These are phyloP conservation scores for Palythoa caribaeorum DNA, from an alignment of 92 coral and sea anemone genomes.

Conservation along the genomic window DNA sequence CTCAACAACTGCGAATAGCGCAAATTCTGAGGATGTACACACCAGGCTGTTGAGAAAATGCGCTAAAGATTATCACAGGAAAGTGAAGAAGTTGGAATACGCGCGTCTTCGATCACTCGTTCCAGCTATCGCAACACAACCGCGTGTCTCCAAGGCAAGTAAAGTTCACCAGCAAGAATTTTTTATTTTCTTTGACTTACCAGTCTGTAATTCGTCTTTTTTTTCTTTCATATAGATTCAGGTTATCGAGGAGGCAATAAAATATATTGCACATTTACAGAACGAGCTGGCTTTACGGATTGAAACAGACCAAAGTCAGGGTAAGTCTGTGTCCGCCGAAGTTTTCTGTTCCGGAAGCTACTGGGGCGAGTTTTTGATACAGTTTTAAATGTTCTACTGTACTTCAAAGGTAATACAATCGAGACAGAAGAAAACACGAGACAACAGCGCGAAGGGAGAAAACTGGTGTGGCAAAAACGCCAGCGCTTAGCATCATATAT, in stretches of 20 bases:
- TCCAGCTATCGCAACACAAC: conserved; percentile 84
- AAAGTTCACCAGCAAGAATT: neutral
- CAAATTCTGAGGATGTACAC: conserved; percentile 59
- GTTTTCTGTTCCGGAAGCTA: conserved; percentile 75
- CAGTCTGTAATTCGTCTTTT: neutral
- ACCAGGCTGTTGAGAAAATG: conserved; percentile 65
- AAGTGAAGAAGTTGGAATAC: conserved; percentile 83
- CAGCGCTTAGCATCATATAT: conserved; percentile 94
- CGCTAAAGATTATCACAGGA: conserved; percentile 70
- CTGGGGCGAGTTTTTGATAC: conserved; percentile 79
- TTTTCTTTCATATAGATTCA: conserved; percentile 73
- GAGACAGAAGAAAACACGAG: conserved; percentile 32
- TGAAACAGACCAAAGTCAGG: conserved; percentile 53
- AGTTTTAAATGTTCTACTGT: conserved; percentile 49
- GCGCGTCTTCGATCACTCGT: conserved; percentile 93
- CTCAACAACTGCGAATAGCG: conserved; percentile 56
- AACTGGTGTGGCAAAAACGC: conserved; percentile 81
- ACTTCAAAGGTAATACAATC: conserved; percentile 58
- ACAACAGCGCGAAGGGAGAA: conserved; percentile 71
- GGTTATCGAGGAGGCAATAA: conserved; percentile 98
- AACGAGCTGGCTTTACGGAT: conserved; percentile 81
- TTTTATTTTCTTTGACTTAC: neutral
- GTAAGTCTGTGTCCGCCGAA: conserved; percentile 63
- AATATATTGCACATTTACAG: conserved; percentile 95
- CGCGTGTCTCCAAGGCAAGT: conserved; percentile 91